Evolutionary conservation across 2,113 vertebrate species (phyloP), one percentile per base, ranked within the genome.

Genomic region (Nerophis lumbriciformis): DNA sequence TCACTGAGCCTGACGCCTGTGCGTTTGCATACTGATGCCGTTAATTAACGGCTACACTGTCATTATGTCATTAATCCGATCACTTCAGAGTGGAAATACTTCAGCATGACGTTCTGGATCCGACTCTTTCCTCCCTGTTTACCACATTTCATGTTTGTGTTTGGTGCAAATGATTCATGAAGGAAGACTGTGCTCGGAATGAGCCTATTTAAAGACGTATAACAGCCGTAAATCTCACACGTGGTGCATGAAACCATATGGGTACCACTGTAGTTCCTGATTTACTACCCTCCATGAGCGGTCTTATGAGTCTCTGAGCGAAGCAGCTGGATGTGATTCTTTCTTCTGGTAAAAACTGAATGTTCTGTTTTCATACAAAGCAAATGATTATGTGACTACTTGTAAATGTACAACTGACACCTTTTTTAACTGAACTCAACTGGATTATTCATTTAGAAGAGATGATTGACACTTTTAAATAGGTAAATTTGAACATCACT

Each of bases 11-110:
- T 48, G 47, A 69, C 44, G 82, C 75, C 80, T 77, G 76, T 73
- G 68, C 70, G 68, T 89, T 91, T 88, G 84, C 77, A 76, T 83
- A 78, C 82, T 77, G 83, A 90, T 88, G 83, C 77, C 77, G 73
- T 77, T 81, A 85, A 85, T 87, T 83, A 84, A 83, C 65, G 70
- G 66, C 78, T 65, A 42, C 61, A 68, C 76, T 80, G 65, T 83
- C 70, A 75, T 82, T 83, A 85, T 86, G 78, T 82, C 76, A 81
- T 84, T 83, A 79, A 79, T 74, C 79, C 71, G 68, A 77, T 82
- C 65, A 76, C 72, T 83, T 83, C 63, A 74, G 69, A 72, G 58
- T 51, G 44, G 60, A 77, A 71, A 79, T 70, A 69, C 68, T 75
- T 65, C 49, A 50, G 62, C 61, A 28, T 80, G 75, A 73, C 52